These are phyloP conservation scores for Argyra leucocephala DNA, from an alignment of 2,888 invertebrate genomes.

Conservation along the genomic window DNA sequence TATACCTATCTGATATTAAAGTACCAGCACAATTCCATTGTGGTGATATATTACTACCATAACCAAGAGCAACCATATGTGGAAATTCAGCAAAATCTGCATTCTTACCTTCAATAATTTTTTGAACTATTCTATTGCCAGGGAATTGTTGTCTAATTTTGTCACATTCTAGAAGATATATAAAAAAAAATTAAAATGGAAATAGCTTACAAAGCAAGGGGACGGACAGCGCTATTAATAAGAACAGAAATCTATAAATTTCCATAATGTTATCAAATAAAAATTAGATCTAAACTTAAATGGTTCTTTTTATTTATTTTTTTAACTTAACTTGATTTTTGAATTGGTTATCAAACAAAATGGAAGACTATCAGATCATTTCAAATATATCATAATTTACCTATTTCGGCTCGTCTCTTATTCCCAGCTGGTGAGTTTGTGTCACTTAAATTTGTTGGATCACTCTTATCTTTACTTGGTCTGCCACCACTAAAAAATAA, in stretches of 20 bases:
- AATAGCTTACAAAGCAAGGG: too few relatives aligned
- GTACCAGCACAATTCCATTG: slow-evolving; percentile 34
- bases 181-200: not conserved
- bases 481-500: not conserved
- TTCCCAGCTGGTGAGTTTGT: too few relatives aligned
- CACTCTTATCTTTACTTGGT: too few relatives aligned
- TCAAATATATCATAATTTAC: slow-evolving; percentile 19
- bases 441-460: too few relatives aligned
- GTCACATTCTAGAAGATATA: slow-evolving; percentile 17
- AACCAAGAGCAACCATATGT: slow-evolving; percentile 37
- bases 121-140: slow-evolving; percentile 20
- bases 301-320: too few relatives aligned
- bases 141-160: slow-evolving; percentile 12
- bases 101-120: slow-evolving; percentile 33
- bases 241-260: too few relatives aligned
- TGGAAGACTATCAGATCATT: too few relatives aligned
- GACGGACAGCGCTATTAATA: too few relatives aligned
- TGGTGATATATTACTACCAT: slow-evolving; percentile 22
- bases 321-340: too few relatives aligned
- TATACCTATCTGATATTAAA: slow-evolving; percentile 31
- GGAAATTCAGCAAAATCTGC: slow-evolving; percentile 33
- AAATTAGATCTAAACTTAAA: too few relatives aligned
- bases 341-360: too few relatives aligned
- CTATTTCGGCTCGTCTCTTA: slow-evolving; percentile 27
- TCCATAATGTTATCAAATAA: too few relatives aligned